These are phyloP conservation scores for Aporrectodea caliginosa DNA, from an alignment of 1,140 invertebrate species.

Conservation along the genomic window DNA sequence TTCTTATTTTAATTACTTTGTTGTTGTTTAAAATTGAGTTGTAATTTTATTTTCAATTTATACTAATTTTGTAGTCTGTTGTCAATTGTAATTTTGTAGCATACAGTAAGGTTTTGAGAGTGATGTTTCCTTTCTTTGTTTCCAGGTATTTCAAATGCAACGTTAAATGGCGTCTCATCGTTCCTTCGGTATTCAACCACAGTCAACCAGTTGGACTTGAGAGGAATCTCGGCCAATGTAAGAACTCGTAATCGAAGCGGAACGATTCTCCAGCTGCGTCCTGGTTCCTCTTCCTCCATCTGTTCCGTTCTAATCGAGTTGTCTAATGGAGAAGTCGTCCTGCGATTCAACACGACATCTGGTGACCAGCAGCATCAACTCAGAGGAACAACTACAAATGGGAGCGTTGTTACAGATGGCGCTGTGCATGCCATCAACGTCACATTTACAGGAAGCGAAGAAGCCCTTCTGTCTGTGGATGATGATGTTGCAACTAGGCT, in stretches of 20 bases:
- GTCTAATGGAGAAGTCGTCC: not conserved
- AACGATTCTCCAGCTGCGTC: slow-evolving; percentile 41
- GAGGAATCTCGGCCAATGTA: slow-evolving; percentile 38
- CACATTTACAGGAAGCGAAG: too few species aligned
- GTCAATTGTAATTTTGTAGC: too few species aligned
- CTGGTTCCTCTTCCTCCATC: not conserved
- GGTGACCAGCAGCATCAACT: too few species aligned
- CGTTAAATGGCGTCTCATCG: not conserved
- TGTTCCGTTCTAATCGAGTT: not conserved
- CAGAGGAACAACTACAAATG: too few species aligned
- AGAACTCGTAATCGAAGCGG: slow-evolving; percentile 40
- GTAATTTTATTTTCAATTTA: too few species aligned
- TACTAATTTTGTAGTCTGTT: too few species aligned
- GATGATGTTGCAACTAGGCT: not conserved
- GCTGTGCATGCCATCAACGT: too few species aligned
- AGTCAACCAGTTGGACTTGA: not conserved
- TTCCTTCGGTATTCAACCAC: not conserved
- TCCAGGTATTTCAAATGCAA: not conserved
- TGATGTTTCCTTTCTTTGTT: too few species aligned
- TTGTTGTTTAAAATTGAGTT: too few species aligned
- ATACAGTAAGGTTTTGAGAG: too few species aligned
- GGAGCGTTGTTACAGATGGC: too few species aligned
- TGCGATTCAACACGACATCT: not conserved
- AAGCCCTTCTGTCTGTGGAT: not conserved
- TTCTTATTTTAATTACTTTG: too few species aligned